Base-by-base conservation (phyloP, 2,797 vertebrate genomes). In the Enteromius radiatus region DNA sequence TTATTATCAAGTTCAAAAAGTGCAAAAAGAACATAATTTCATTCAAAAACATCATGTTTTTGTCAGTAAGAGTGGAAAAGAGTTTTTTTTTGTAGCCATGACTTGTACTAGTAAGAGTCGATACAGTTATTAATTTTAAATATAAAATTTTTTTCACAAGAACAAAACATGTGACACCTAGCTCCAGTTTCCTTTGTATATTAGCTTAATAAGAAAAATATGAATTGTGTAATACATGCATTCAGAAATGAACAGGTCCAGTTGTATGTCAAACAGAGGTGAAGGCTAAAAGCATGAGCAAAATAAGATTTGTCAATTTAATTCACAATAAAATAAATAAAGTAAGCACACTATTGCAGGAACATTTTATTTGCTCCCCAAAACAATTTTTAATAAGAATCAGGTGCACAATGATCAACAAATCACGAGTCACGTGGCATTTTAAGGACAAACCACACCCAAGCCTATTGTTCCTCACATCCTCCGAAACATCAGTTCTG, bases 381-480 rank as follows among this genome's bases (percentile, higher is more conserved):
- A 68, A 64, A 47, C 5, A 65, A 1, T 28, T 36, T 78, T 65
- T 65, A 36, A 45, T 64, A 52, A 65, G 12, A 67, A 79, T 54
- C 33, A 79, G 15, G n/a, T 79, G 64, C 26, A 49, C 49, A 31
- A 43, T 36, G 33, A 56, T 65, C 43, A 33, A 65, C 26, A 59
- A 80, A 59, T 17, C n/a, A n/a, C n/a, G 19, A 43, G 28, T n/a
- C 49, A 69, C 17, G 33, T 45, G 38, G 11, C 41, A 47, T 47
- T 73, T 47, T 73, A 52, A 41, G 14, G 17, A 65, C 28, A 49
- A 67, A 65, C 76, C 76, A 80, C 67, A 71, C 52, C 54, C 38
- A 64, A 64, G 4, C 1, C 69, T 49, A 12, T 49, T 74, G 59
- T 63, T 59, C 19, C 26, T 43, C 17, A 3, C 4, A 56, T 26